Percentiles rank a stretch among this genome's conserved stretches.
phyloP scores from a whole-genome alignment of 2,888 invertebrate genomes.

The Diloba caeruleocephala region DNA sequence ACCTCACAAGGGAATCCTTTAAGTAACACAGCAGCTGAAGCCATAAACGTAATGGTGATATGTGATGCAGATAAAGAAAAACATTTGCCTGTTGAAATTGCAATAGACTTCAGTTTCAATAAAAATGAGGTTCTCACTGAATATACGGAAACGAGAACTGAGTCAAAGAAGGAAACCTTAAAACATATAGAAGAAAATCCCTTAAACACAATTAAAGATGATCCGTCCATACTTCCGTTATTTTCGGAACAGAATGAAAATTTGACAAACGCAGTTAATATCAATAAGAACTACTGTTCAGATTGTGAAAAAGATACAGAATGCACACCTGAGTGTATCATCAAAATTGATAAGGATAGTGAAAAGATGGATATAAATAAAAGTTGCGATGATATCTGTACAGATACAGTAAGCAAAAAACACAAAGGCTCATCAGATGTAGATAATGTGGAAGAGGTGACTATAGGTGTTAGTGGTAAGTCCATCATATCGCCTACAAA shows the following conservation, averaged over 20 bases:
- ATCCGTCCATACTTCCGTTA: slow-evolving; percentile 7
- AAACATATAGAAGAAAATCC: slow-evolving; percentile 5
- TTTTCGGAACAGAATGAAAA: slow-evolving; percentile 17
- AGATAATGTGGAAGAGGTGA: slow-evolving; percentile 1
- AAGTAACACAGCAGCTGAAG: slow-evolving; percentile 18
- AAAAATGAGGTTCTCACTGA: slow-evolving; percentile 53
- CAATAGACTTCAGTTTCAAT: slow-evolving; percentile 77
- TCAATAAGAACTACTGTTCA: slow-evolving; percentile 1
- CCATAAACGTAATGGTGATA: slow-evolving; percentile 19
- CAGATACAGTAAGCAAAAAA: slow-evolving; percentile 1
- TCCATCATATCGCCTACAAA: neutral
- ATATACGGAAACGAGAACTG: slow-evolving; percentile 16
- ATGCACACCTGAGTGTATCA: neutral
- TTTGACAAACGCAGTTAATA: slow-evolving; percentile 3
- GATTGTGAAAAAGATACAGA: slow-evolving; percentile 3
- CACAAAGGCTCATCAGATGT: slow-evolving; percentile 2
- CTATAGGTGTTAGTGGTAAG: slow-evolving; percentile 3
- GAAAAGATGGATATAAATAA: neutral
- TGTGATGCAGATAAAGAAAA: slow-evolving; percentile 22
- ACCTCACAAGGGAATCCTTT: slow-evolving; percentile 56
- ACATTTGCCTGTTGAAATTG: slow-evolving; percentile 57
- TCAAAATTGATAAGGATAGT: slow-evolving; percentile 2
- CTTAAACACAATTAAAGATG: slow-evolving; percentile 11
- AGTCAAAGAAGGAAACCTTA: slow-evolving; percentile 11
- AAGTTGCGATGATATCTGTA: slow-evolving; percentile 7